These are phyloP conservation scores for Chaetoderma sp. DNA, from an alignment of 2,888 invertebrate genomes.

Conservation along the genomic window DNA sequence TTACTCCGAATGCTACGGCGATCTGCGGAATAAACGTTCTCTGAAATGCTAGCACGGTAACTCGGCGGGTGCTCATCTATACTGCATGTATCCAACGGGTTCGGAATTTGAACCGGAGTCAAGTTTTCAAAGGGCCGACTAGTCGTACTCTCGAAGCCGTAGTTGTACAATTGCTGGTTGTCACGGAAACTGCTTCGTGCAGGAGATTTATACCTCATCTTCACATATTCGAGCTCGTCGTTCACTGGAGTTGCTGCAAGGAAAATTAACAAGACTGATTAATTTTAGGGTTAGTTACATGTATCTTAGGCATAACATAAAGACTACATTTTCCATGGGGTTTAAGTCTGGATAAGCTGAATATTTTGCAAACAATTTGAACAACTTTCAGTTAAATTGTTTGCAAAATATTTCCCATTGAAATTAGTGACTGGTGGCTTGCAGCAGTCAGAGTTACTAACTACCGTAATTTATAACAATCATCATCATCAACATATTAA, in stretches of 20 bases:
- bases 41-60: conserved; percentile 57
- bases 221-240: conserved; percentile 67
- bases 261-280: conserved; percentile 2
- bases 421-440: no score
- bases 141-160: neutral
- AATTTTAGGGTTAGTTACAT: no score
- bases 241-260: conserved; percentile 64
- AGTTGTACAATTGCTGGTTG: neutral
- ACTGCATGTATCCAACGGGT: conserved; percentile 22
- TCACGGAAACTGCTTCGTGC: conserved; percentile 40
- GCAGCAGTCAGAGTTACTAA: no score
- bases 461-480: no score
- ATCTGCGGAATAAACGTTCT: conserved; percentile 29
- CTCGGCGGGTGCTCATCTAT: conserved; percentile 49
- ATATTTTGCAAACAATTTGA: no score
- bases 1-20: conserved; percentile 50
- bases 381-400: no score
- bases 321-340: no score
- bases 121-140: neutral
- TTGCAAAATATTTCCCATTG: no score
- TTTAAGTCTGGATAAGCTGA: no score
- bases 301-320: neutral
- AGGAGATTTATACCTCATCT: conserved; percentile 59
- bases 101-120: conserved; percentile 1
- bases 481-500: no score